Base-by-base conservation (phyloP, 1,140 invertebrate species). In the Paralvinella palmiformis region DNA sequence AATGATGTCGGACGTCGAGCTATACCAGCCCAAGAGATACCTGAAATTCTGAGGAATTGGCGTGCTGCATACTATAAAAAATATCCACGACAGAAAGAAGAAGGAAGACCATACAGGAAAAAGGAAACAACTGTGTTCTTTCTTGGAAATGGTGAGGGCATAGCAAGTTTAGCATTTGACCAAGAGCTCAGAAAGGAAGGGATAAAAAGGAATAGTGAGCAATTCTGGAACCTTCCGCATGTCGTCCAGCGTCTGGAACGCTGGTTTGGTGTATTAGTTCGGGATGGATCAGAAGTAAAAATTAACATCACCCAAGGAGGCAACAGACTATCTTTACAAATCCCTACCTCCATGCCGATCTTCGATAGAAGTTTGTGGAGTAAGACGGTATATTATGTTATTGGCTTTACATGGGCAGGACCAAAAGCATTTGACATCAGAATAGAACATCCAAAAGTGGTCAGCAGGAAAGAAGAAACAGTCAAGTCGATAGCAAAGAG, bases 401-500 rank as follows among this genome's bases (percentile, higher is more conserved):
- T 70, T 17, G 69, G 69, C 22, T 70, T 70, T 45, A 62, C 64
- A 22, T 70, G 68, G 56, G 64, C 62, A 13, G 69, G 69, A 7
- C 69, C 67, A 22, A 68, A 67, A 48, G 69, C 69, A 22, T 70
- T 60, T 63, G 64, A 60, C 37, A 60, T 68, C 15, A 36, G 62
- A 24, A 17, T 20, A 17, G 58, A 67, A 13, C 53, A 63, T 53
- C 61, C 53, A 44, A 50, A n/a, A n/a, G n/a, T n/a, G n/a, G n/a
- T n/a, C n/a, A n/a, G n/a, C n/a, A n/a, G n/a, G n/a, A n/a, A n/a
- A n/a, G n/a, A n/a, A n/a, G n/a, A n/a, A n/a, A n/a, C n/a, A n/a
- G n/a, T n/a, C n/a, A n/a, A n/a, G n/a, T n/a, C n/a, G n/a, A n/a
- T n/a, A n/a, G n/a, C n/a, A n/a, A n/a, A n/a, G n/a, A n/a, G n/a